A percentile compares a stretch with the other conserved stretches of the same genome.
These are phyloP conservation scores for Jaculus jaculus DNA, from an alignment of 2,113 vertebrate species.

Conservation along the genomic window DNA sequence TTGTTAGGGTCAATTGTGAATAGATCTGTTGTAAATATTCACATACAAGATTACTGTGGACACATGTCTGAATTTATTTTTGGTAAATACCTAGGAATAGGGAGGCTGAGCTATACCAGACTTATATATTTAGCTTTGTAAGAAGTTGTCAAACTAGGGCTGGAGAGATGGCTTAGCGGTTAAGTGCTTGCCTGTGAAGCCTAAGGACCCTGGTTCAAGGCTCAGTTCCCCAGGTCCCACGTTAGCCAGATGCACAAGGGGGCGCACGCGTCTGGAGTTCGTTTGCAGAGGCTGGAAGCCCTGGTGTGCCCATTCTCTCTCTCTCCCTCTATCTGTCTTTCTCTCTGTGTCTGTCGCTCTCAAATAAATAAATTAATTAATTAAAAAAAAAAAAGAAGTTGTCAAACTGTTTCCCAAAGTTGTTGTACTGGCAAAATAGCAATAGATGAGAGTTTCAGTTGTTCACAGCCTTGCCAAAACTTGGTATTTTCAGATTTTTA, in stretches of 20 bases:
- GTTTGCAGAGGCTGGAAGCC: no score
- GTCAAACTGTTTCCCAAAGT: slow-evolving; percentile 34
- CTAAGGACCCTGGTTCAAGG: no score
- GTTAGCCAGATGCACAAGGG: no score
- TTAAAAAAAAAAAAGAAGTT: no score
- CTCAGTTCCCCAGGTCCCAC: no score
- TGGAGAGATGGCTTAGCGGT: no score
- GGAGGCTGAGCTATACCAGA: neutral
- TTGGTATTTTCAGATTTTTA: slow-evolving; percentile 40
- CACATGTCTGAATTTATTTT: slow-evolving; percentile 26
- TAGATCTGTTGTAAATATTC: slow-evolving; percentile 11
- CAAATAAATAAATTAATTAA: no score
- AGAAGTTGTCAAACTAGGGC: slow-evolving; percentile 32
- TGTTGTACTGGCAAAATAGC: slow-evolving; percentile 11
- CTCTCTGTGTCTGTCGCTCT: no score
- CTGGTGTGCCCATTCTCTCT: no score
- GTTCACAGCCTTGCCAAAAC: neutral
- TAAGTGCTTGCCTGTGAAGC: no score
- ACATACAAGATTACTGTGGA: neutral
- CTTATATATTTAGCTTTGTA: slow-evolving; percentile 26
- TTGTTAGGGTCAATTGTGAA: neutral
- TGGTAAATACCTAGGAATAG: slow-evolving; percentile 10
- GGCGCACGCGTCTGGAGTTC: no score
- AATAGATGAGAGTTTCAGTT: neutral
- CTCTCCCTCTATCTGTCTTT: no score